Base-by-base conservation (phyloP, 2,888 invertebrate species). In the Acleris cristana region DNA sequence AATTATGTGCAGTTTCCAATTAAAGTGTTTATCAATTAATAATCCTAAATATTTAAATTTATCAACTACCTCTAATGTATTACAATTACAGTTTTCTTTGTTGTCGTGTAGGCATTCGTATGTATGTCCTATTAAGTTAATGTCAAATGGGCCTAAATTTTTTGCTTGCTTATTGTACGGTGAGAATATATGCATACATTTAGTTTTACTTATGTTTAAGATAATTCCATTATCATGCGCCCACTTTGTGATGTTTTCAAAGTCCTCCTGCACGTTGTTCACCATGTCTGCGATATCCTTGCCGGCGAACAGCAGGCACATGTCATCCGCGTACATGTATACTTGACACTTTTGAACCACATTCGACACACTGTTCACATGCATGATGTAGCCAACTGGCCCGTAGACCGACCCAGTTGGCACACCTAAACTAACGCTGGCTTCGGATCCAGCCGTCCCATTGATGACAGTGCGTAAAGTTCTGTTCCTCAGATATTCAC, bases 291-390 rank as follows among this genome's bases (percentile, higher is more conserved):
- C 34, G 4, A 44, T 12, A 53, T 70, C 57, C 40, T 45, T 64
- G 3, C 56, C 61, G n/a, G 63, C 58, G 44, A 55, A 68, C 12
- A 70, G 48, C 7, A 73, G 34, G 23, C 73, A 71, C n/a, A 61
- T 70, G 23, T 73, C 73, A 23, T 72, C 72, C 0, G 72, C 72
- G 45, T 70, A 71, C 71, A 72, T 72, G 48, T 65, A 72, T 10
- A 53, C 19, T 12, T 26, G 45, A 48, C 70, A 67, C 10, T 65
- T 45, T 18, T 34, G 30, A 7, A 34, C 30, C 30, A 34, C 30
- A 34, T 8, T 34, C 30, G 30, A 34, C 30, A 34, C 30, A 34
- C 30, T 34, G 30, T 34, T 34, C 30, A 34, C 30, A 34, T 34
- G 30, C 30, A 34, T 34, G 30, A 34, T 34, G n/a, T n/a, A n/a